Evolutionary conservation across 2,888 invertebrate species (phyloP).

Genomic region (Tineola bisselliella): DNA sequence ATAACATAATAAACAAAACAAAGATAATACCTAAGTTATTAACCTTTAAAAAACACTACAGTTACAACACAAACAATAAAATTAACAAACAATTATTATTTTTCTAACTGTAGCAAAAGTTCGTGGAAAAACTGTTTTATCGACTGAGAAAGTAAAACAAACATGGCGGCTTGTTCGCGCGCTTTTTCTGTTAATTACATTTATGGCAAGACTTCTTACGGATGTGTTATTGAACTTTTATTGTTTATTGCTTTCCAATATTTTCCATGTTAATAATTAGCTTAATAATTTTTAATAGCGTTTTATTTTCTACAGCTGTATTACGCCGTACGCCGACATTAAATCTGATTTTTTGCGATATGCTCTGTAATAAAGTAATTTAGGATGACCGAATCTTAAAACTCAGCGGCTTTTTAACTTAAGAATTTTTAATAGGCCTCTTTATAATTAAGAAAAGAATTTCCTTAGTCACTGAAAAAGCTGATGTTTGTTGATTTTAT

Average conservation of each 20-base stretch:
- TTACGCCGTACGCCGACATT: too few relatives aligned
- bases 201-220: background rate
- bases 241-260: background rate
- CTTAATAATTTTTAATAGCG: too few relatives aligned
- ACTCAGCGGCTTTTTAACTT: too few relatives aligned
- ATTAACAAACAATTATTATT: background rate
- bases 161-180: conserved; percentile 21
- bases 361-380: too few relatives aligned
- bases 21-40: background rate
- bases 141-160: conserved; percentile 27
- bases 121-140: conserved; percentile 18
- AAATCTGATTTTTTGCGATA: too few relatives aligned
- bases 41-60: background rate
- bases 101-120: conserved; percentile 3
- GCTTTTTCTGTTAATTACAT: conserved; percentile 25
- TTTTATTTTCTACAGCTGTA: too few relatives aligned
- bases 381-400: too few relatives aligned
- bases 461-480: too few relatives aligned
- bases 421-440: too few relatives aligned
- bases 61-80: background rate
- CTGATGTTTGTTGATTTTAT: too few relatives aligned
- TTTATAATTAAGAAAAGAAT: too few relatives aligned
- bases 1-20: background rate
- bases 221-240: background rate
- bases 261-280: background rate